Evolutionary conservation across 2,888 invertebrate genomes (phyloP).

Genomic region (Bibio marci): DNA sequence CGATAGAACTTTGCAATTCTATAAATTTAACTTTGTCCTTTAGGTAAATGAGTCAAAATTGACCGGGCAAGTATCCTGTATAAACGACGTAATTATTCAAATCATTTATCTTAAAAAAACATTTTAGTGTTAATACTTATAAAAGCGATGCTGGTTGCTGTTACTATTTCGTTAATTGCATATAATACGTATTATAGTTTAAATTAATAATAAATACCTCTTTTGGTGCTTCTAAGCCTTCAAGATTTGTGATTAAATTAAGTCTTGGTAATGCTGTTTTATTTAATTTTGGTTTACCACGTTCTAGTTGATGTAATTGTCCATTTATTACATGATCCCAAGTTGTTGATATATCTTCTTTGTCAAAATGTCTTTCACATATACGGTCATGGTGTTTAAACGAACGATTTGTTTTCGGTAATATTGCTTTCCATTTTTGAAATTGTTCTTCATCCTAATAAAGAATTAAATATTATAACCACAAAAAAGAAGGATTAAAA

Average conservation of each 20-base stretch:
- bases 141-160: too few relatives aligned
- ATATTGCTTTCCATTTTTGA: slow-evolving; percentile 13
- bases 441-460: slow-evolving; percentile 12
- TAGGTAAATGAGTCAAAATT: too few relatives aligned
- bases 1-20: too few relatives aligned
- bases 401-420: slow-evolving; percentile 13
- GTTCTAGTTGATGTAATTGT: slow-evolving; percentile 15
- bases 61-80: too few relatives aligned
- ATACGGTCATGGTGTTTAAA: slow-evolving; percentile 16
- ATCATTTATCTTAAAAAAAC: too few relatives aligned
- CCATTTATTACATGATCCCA: slow-evolving; percentile 19
- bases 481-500: not conserved
- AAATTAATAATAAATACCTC: too few relatives aligned
- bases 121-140: too few relatives aligned
- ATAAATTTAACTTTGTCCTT: too few relatives aligned
- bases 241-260: slow-evolving; percentile 12
- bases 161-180: too few relatives aligned
- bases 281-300: slow-evolving; percentile 16
- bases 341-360: slow-evolving; percentile 14
- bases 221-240: too few relatives aligned
- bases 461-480: not conserved
- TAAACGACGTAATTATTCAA: too few relatives aligned
- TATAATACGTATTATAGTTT: too few relatives aligned
- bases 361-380: slow-evolving; percentile 17
- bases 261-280: slow-evolving; percentile 14